Conservation (phyloP, 2,113 vertebrate genomes). For the Phodopus roborovskii region DNA sequence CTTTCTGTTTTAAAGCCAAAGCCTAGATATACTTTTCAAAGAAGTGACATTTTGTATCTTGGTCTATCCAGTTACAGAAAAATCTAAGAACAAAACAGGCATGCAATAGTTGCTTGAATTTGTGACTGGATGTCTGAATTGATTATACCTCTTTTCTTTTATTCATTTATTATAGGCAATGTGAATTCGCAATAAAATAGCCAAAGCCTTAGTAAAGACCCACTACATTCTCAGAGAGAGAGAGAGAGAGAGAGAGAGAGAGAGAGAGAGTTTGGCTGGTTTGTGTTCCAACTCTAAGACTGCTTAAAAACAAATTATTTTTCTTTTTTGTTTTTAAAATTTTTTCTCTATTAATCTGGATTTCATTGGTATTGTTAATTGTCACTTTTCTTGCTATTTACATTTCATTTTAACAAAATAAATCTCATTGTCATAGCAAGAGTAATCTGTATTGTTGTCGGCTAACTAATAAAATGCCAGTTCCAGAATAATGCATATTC, state of each 20-base stretch:
- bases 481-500: constrained; percentile 49
- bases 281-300: constrained; percentile 13
- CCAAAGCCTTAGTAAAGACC: constrained; percentile 14
- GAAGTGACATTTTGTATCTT: constrained; percentile 6
- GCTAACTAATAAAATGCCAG: constrained; percentile 53
- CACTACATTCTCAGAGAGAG: not conserved
- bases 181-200: constrained; percentile 59
- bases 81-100: constrained; percentile 48
- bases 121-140: constrained; percentile 37
- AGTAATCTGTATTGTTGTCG: constrained; percentile 55
- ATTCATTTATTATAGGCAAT: not conserved
- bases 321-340: constrained; percentile 44
- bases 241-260: not conserved
- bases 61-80: constrained; percentile 56
- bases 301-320: constrained; percentile 50
- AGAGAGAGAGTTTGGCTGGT: not conserved
- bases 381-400: constrained; percentile 48
- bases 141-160: constrained; percentile 52
- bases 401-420: constrained; percentile 67
- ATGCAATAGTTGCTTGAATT: constrained; percentile 58
- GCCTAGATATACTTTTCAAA: constrained; percentile 14
- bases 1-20: constrained; percentile 37
- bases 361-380: constrained; percentile 54
- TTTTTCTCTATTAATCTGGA: constrained; percentile 56
- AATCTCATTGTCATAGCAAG: constrained; percentile 54